These are phyloP conservation scores for Ashinkailepas kermadecensis DNA, from an alignment of 2,888 invertebrate species.

Conservation along the genomic window DNA sequence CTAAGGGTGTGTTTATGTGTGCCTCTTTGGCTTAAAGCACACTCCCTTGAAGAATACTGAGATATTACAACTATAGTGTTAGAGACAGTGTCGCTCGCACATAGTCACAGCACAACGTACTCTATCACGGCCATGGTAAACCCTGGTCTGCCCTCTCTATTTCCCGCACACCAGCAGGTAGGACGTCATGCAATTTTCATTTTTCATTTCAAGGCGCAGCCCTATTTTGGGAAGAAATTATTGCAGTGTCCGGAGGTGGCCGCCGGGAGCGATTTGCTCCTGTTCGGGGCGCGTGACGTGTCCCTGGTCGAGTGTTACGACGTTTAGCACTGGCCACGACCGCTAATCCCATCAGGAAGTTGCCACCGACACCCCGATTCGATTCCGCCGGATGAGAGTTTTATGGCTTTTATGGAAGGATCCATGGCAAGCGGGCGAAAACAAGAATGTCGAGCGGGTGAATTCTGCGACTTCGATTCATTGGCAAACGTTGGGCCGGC, in stretches of 20 bases:
- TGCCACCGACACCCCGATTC: background rate
- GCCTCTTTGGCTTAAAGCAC: too few relatives aligned
- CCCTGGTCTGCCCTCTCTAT: too few relatives aligned
- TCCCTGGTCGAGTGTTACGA: constrained; percentile 1
- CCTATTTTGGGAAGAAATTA: background rate
- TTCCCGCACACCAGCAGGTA: background rate
- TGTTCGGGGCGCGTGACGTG: background rate
- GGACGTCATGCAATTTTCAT: constrained; percentile 10
- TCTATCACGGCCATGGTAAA: too few relatives aligned
- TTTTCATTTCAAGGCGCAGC: background rate
- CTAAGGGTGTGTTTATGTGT: too few relatives aligned
- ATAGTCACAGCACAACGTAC: too few relatives aligned
- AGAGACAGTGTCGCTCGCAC: too few relatives aligned
- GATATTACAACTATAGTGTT: too few relatives aligned
- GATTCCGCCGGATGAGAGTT: constrained; percentile 11
- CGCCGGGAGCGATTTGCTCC: background rate
- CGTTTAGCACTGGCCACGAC: constrained; percentile 10
- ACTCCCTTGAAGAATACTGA: too few relatives aligned
- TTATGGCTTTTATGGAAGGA: constrained; percentile 15
- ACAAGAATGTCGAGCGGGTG: background rate
- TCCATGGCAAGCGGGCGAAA: constrained; percentile 17
- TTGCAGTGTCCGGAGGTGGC: background rate
- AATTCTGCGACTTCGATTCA: background rate
- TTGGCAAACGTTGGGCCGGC: background rate
- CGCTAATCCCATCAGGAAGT: constrained; percentile 17